Evolutionary conservation across 2,113 vertebrate genomes (phyloP), one percentile per base, ranked within the genome.

Genomic region (Ceyx cyanopectus): DNA sequence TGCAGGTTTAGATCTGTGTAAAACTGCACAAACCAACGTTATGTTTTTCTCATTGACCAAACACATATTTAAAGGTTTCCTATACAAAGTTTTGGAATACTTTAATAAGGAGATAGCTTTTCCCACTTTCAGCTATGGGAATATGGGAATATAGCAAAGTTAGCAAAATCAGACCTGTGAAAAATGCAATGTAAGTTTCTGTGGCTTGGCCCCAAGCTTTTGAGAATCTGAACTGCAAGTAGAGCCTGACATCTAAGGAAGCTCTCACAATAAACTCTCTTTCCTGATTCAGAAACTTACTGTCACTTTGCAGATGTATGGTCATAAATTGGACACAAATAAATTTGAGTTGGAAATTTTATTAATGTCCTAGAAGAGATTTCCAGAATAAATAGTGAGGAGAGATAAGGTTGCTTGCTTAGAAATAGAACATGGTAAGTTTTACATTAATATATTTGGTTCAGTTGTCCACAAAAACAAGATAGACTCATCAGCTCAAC

Each of bases 161-260:
- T 95, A 91, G 87, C 30, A 0, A 92, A 92, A 96, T 89, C 63
- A 85, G 81, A 96, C 93, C 85, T 89, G 85, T 92, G 58, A 95
- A 95, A 93, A 82, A 46, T 77, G 85, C 85, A 73, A 32, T 73
- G 89, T 94, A 92, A 91, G 87, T 82, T 94, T 92, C 66, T 95
- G 95, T 94, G 94, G 89, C 85, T 96, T 96, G 93, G 93, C 89
- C 81, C 58, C 34, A 79, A 79, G 18, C 12, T 89, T 89, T 76
- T 66, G 24, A 45, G 45, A 69, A 16, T 76, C 67, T 87, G 48
- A 87, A 73, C 3, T 43, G 79, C 81, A 77, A 94, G 67, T 14
- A 77, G 34, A 76, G 30, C 24, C 50, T 69, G 53, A 68, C 34
- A 34, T 89, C 87, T 92, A 73, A 65, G 68, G 62, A 82, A 80